These are phyloP conservation scores for Protosalanx chinensis DNA, from an alignment of 2,797 vertebrate genomes.

Conservation along the genomic window DNA sequence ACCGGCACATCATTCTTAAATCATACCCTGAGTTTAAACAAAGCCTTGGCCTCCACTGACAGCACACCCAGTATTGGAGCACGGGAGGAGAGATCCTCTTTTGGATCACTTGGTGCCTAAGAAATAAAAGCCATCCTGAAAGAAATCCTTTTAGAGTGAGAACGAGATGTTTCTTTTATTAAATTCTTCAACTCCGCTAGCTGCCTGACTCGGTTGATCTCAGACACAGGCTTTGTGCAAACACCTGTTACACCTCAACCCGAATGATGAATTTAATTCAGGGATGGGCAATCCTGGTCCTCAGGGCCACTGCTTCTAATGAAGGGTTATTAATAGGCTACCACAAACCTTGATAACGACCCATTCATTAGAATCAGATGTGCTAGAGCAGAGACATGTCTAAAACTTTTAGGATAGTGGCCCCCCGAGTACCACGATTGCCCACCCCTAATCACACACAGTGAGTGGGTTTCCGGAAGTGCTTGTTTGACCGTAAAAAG, in stretches of 20 bases:
- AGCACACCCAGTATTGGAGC: background rate
- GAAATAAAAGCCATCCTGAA: background rate
- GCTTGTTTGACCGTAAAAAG: background rate
- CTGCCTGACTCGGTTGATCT: slow-evolving; percentile 18
- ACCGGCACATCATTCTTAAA: background rate
- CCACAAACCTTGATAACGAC: no score
- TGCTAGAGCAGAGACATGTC: no score
- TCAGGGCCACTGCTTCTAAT: no score
- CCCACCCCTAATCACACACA: background rate
- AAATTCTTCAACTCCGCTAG: slow-evolving; percentile 29
- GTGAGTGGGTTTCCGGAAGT: background rate
- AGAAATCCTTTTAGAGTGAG: background rate
- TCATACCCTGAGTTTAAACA: background rate
- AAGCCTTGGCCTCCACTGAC: background rate
- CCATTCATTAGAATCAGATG: no score
- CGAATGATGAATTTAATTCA: background rate
- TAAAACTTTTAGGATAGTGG: no score
- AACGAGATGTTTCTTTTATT: slow-evolving; percentile 19
- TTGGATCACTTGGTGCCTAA: background rate
- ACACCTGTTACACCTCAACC: background rate
- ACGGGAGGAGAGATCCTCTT: no score
- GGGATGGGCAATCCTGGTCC: no score
- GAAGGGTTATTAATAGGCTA: no score
- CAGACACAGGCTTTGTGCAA: no score
- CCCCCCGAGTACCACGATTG: no score